phyloP scores from a whole-genome alignment of 2,797 vertebrate species.

The Coilia nasus region DNA sequence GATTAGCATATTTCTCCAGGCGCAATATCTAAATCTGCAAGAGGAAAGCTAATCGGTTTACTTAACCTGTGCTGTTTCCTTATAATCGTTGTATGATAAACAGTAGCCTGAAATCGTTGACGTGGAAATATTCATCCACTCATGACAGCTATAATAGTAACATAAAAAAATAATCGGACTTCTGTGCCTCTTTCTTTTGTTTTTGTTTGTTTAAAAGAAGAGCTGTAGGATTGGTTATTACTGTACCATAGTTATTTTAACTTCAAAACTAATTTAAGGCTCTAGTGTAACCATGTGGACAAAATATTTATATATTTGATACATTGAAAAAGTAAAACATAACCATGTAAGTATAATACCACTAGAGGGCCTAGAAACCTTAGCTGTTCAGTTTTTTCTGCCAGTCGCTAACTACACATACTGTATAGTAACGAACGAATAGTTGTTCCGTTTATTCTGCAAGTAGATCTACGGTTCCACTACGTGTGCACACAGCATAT shows the following conservation, averaged over 20 bases:
- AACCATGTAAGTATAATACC: background rate
- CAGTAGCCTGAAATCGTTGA: background rate
- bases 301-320: background rate
- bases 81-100: background rate
- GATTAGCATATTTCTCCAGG: constrained; percentile 38
- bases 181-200: background rate
- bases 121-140: background rate
- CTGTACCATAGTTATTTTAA: background rate
- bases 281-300: too few relatives aligned
- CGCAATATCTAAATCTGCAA: constrained; percentile 42
- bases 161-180: background rate
- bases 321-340: background rate
- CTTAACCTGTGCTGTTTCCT: constrained; percentile 5
- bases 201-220: background rate
- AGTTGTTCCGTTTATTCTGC: background rate
- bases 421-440: background rate
- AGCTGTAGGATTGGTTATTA: background rate
- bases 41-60: constrained; percentile 29
- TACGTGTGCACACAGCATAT: background rate
- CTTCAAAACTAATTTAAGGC: background rate
- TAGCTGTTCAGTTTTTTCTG: background rate
- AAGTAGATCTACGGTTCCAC: background rate
- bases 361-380: background rate
- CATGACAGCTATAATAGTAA: background rate
- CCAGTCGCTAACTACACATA: background rate